phyloP scores from a whole-genome alignment of 2,797 vertebrate species.

The Cynopterus sphinx region DNA sequence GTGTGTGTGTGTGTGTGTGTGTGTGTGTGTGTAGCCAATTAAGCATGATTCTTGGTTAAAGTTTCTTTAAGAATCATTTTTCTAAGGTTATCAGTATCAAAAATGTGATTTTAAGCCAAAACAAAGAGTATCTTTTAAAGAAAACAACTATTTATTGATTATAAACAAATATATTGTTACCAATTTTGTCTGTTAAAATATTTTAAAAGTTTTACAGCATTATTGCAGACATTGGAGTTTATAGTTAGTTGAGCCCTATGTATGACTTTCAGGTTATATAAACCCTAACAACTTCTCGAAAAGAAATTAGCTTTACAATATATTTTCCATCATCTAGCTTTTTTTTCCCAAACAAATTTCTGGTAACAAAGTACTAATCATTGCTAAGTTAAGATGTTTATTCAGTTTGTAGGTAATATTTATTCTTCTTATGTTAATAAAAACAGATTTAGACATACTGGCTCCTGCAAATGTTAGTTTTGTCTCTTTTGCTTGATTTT shows the following conservation, averaged over 20 bases:
- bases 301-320: neutral
- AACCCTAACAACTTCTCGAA: neutral
- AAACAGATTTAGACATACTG: neutral
- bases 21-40: neutral
- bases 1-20: no score
- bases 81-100: neutral
- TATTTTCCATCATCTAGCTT: neutral
- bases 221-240: neutral
- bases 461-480: neutral
- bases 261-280: neutral
- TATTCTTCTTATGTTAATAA: neutral
- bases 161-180: neutral
- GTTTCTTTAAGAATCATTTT: neutral
- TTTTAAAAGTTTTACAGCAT: neutral
- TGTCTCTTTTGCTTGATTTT: neutral
- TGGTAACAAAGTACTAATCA: neutral
- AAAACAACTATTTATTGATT: neutral
- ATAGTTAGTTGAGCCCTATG: neutral
- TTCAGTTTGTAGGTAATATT: neutral
- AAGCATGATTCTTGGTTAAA: neutral
- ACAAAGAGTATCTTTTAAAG: neutral
- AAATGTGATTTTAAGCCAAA: neutral
- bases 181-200: neutral
- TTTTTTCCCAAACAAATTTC: neutral
- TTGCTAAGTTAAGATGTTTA: neutral